A percentile compares a stretch with the other conserved stretches of the same genome.
Conservation (phyloP, 2,113 vertebrate genomes). For the Calidris pugnax region DNA sequence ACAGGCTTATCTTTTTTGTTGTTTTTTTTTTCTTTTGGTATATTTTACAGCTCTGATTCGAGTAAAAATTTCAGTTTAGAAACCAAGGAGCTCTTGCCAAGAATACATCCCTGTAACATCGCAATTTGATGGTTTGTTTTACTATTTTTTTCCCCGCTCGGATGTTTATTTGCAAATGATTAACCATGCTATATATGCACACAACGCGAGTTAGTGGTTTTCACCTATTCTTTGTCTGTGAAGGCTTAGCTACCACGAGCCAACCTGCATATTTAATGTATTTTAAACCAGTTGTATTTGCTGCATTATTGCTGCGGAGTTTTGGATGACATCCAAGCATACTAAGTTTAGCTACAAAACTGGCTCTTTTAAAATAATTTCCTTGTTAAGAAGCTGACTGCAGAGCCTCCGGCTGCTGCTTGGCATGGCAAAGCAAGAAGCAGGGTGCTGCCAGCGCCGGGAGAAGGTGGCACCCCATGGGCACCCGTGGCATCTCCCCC, state of each 20-base stretch:
- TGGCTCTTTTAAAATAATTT: constrained; percentile 58
- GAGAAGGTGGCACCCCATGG: not conserved
- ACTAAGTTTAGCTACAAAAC: constrained; percentile 61
- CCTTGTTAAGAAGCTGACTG: constrained; percentile 55
- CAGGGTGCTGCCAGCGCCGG: not conserved
- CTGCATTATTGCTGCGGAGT: constrained; percentile 1
- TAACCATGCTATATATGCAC: not conserved
- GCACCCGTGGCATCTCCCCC: not conserved
- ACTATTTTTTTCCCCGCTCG: not conserved
- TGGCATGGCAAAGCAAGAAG: not conserved
- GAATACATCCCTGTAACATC: constrained; percentile 33
- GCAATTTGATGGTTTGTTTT: constrained; percentile 32
- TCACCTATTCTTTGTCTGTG: constrained; percentile 6
- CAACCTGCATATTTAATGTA: constrained; percentile 13
- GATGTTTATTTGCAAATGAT: constrained; percentile 53
- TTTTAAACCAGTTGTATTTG: constrained; percentile 36
- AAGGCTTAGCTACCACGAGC: not conserved
- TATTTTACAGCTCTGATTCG: constrained; percentile 21
- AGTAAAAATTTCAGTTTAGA: constrained; percentile 11
- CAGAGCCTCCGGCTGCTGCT: not conserved
- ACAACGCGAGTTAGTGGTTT: not conserved
- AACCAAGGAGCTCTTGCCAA: constrained; percentile 36
- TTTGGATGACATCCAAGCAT: constrained; percentile 13
- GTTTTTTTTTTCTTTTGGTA: not conserved
- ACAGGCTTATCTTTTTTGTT: not conserved